Conservation (phyloP, 1,140 invertebrate genomes). For the Holcopasites calliopsidis region DNA sequence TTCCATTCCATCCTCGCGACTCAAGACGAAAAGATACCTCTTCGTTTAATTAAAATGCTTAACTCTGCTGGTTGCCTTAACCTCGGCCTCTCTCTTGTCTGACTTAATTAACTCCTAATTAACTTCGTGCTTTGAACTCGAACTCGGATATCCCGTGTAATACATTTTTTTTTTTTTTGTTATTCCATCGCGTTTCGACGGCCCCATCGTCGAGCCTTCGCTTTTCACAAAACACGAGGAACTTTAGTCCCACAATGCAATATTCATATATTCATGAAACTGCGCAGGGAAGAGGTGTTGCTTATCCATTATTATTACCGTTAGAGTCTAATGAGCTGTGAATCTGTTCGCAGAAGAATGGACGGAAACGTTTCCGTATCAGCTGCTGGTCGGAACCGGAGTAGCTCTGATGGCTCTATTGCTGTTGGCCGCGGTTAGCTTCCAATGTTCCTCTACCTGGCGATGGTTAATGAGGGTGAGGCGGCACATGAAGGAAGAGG, state of each 20-base stretch:
- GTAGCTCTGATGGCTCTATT: conserved; percentile 84
- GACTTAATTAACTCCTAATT: neutral
- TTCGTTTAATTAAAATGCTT: conserved; percentile 12
- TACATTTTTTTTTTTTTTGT: no score
- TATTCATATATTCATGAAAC: no score
- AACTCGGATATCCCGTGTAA: neutral
- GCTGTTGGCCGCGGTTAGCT: conserved; percentile 84
- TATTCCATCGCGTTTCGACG: neutral
- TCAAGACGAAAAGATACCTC: neutral
- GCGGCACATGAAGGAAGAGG: conserved; percentile 79
- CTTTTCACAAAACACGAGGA: no score
- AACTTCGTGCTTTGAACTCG: neutral
- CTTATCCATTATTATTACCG: no score
- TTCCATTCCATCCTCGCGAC: neutral
- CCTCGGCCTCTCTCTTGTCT: neutral
- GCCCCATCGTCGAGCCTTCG: no score
- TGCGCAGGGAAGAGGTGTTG: no score
- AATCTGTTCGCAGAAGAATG: conserved; percentile 74
- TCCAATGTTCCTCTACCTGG: conserved; percentile 86
- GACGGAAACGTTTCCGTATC: conserved; percentile 77
- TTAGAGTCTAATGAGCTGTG: no score
- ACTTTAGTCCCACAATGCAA: no score
- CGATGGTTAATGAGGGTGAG: conserved; percentile 83
- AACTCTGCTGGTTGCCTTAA: neutral
- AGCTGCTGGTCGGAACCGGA: conserved; percentile 80